Conservation (phyloP, 2,113 vertebrate genomes). For the Eleginops maclovinus region DNA sequence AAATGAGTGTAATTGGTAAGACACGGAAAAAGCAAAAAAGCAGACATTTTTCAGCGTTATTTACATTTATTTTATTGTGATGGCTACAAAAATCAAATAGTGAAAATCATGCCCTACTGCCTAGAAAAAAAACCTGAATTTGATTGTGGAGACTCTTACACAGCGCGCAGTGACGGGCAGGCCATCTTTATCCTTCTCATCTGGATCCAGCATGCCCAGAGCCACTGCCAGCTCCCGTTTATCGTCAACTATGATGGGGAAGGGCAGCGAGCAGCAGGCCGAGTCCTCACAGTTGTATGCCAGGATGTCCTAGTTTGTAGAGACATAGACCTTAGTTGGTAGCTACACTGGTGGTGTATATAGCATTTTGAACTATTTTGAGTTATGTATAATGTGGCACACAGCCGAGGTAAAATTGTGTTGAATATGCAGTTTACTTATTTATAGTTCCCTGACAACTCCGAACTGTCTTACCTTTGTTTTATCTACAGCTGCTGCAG, state of each 20-base stretch:
- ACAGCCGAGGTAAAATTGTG: not conserved
- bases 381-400: not conserved
- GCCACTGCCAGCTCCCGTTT: constrained; percentile 88
- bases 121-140: not conserved
- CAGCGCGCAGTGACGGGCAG: constrained; percentile 92
- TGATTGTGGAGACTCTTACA: constrained; percentile 80
- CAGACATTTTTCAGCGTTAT: too few relatives aligned
- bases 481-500: not conserved
- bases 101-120: too few relatives aligned
- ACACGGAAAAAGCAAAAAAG: too few relatives aligned
- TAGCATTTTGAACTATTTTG: not conserved
- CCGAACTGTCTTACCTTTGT: not conserved
- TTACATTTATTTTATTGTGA: too few relatives aligned
- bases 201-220: constrained; percentile 93
- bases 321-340: not conserved
- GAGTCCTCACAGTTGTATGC: constrained; percentile 87
- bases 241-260: constrained; percentile 93
- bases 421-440: not conserved
- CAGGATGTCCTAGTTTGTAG: constrained; percentile 88
- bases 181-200: constrained; percentile 88
- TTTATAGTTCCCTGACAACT: not conserved
- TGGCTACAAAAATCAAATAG: too few relatives aligned
- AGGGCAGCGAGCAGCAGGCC: constrained; percentile 84
- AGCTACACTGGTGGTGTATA: not conserved
- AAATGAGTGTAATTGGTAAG: too few relatives aligned